A percentile compares a stretch with the other conserved stretches of the same genome.
Conservation (phyloP, 2,797 vertebrate genomes). For the Brotogeris chrysoptera region DNA sequence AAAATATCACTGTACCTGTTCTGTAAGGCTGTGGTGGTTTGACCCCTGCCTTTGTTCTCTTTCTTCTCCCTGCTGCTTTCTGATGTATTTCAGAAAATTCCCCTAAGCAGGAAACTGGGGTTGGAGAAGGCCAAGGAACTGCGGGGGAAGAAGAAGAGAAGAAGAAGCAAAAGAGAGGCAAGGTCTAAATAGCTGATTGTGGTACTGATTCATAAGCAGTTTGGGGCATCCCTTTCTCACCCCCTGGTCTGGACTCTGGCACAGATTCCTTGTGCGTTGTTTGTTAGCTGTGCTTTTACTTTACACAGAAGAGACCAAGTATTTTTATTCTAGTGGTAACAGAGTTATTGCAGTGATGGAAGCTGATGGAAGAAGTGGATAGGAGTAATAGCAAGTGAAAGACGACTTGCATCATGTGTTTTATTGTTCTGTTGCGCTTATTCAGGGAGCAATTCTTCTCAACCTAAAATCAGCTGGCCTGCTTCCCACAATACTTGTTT, state of each 20-base stretch:
- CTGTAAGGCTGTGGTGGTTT: background rate
- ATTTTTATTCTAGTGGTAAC: background rate
- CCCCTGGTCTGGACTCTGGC: background rate
- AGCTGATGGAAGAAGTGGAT: background rate
- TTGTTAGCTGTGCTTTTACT: background rate
- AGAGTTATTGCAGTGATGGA: background rate
- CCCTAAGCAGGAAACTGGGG: slow-evolving; percentile 86
- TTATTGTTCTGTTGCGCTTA: background rate
- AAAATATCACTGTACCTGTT: background rate
- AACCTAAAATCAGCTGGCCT: background rate
- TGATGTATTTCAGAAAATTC: slow-evolving; percentile 76
- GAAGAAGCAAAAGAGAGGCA: slow-evolving; percentile 98
- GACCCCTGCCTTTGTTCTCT: background rate
- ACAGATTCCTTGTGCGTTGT: background rate
- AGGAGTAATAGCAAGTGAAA: background rate
- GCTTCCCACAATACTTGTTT: background rate
- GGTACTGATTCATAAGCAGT: background rate
- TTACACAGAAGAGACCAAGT: background rate
- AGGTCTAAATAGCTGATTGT: slow-evolving; percentile 45
- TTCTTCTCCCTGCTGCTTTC: background rate
- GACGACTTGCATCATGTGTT: background rate
- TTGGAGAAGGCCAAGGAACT: slow-evolving; percentile 83
- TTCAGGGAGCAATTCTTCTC: background rate
- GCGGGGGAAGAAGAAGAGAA: slow-evolving; percentile 95
- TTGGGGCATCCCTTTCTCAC: background rate